phyloP scores from a whole-genome alignment of 92 coral and sea anemone species.

The Porites rus region DNA sequence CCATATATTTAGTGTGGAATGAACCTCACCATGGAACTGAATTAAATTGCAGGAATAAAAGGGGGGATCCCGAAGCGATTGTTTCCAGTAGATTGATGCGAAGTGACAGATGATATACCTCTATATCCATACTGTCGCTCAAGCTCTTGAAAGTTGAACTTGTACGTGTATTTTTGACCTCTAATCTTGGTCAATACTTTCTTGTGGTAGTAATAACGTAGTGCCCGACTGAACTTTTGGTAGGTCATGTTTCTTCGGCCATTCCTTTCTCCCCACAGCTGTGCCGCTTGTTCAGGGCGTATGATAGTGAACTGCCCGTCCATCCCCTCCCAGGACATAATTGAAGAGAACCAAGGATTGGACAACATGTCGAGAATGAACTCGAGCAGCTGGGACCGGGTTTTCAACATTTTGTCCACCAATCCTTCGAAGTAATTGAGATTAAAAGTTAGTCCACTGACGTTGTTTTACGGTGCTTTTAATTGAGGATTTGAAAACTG shows the following conservation, averaged over 20 bases:
- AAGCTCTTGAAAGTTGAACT: constrained; percentile 2
- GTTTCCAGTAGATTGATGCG: background rate
- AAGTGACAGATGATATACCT: background rate
- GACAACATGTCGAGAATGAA: constrained; percentile 10
- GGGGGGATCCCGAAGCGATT: background rate
- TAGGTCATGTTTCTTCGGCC: constrained; percentile 17
- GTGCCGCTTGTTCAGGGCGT: background rate
- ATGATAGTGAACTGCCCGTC: constrained; percentile 9
- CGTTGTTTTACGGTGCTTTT: background rate
- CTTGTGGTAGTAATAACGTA: constrained; percentile 23
- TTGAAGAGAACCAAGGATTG: background rate
- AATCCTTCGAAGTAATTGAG: background rate
- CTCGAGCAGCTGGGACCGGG: constrained; percentile 3
- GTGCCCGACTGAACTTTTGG: constrained; percentile 6
- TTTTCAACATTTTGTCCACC: background rate
- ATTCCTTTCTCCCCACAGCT: constrained; percentile 18
- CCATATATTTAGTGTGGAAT: too few relatives aligned
- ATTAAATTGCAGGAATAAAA: background rate
- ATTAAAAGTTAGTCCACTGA: background rate
- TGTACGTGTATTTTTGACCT: constrained; percentile 4
- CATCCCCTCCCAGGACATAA: constrained; percentile 18
- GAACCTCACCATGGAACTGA: too few relatives aligned
- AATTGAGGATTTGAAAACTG: too few relatives aligned
- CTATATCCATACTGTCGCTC: background rate
- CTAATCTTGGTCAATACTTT: background rate